Conservation (phyloP, 2,797 vertebrate species). For the Syndactyla subalaris region DNA sequence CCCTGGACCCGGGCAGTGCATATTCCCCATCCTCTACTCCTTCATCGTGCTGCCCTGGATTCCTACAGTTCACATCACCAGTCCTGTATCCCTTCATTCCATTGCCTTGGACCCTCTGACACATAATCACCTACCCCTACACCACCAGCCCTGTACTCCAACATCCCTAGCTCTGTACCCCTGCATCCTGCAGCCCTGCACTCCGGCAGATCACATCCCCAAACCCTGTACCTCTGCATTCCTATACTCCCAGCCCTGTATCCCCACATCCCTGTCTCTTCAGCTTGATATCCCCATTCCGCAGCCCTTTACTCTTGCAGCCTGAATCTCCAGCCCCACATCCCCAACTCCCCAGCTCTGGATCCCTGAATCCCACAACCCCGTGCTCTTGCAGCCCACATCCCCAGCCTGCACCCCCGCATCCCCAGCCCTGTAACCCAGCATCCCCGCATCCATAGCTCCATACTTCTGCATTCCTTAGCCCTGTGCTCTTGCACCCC, state of each 20-base stretch:
- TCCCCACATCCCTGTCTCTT: background rate
- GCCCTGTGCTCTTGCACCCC: fast-evolving
- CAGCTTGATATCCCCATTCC: background rate
- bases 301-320: background rate
- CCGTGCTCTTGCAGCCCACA: fast-evolving
- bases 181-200: background rate
- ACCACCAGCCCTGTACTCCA: fast-evolving
- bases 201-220: background rate
- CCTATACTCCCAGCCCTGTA: background rate
- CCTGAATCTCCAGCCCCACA: background rate
- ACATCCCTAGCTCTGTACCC: background rate
- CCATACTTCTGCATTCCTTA: background rate
- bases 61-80: background rate
- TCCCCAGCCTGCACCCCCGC: background rate
- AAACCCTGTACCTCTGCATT: background rate
- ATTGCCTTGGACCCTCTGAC: background rate
- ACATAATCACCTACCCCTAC: fast-evolving
- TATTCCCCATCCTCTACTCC: background rate
- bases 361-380: background rate
- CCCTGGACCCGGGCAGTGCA: fast-evolving
- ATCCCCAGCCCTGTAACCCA: background rate
- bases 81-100: no score
- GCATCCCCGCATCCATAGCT: background rate
- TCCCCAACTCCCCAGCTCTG: background rate
- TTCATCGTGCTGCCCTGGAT: background rate